A percentile compares a stretch with the other conserved stretches of the same genome.
These are phyloP conservation scores for Athene noctua DNA, from an alignment of 2,113 vertebrate species.

Conservation along the genomic window DNA sequence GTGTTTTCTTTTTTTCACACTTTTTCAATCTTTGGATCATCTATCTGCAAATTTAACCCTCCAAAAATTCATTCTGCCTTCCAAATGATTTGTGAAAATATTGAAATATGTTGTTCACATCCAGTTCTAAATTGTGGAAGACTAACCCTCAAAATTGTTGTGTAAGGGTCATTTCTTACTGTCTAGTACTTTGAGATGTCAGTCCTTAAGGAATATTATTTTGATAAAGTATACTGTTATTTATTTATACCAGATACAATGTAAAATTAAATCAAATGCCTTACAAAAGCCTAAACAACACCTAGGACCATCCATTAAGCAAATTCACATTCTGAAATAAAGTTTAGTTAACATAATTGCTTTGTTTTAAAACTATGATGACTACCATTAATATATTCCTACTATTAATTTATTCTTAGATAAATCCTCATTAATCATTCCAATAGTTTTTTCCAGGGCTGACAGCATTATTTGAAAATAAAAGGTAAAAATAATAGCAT, in stretches of 20 bases:
- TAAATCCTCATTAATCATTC: background rate
- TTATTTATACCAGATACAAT: background rate
- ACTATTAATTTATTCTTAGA: background rate
- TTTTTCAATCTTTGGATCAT: background rate
- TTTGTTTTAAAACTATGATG: background rate
- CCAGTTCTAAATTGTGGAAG: background rate
- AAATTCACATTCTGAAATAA: background rate
- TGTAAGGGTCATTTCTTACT: background rate
- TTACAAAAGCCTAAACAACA: background rate
- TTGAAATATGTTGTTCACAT: background rate
- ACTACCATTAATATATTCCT: background rate
- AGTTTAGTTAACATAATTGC: background rate
- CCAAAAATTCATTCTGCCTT: background rate
- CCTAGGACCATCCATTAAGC: background rate
- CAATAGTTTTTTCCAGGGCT: background rate
- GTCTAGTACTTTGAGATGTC: background rate
- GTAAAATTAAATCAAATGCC: background rate
- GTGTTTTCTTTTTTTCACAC: background rate
- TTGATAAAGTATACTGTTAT: background rate
- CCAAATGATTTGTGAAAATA: background rate
- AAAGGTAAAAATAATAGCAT: background rate
- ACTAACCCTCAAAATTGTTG: background rate
- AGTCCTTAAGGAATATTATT: background rate
- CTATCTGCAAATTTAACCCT: background rate
- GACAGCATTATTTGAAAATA: background rate